These are phyloP conservation scores for Cheilosia scutellata DNA, from an alignment of 2,888 invertebrate genomes.

Conservation along the genomic window DNA sequence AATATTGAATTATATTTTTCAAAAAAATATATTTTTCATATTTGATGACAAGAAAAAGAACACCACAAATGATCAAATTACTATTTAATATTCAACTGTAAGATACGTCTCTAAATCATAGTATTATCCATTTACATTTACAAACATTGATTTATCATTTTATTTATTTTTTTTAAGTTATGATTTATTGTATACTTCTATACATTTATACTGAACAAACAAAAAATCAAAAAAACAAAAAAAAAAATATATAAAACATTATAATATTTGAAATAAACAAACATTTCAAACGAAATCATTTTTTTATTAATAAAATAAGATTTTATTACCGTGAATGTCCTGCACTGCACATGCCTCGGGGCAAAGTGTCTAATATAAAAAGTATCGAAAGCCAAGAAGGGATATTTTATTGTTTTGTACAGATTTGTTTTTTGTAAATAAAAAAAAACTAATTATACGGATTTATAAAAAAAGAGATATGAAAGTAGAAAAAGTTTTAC, in stretches of 20 bases:
- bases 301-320: slow-evolving; percentile 46
- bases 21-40: slow-evolving; percentile 71
- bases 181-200: slow-evolving; percentile 52
- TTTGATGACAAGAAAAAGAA: slow-evolving; percentile 44
- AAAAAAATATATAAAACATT: neutral
- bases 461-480: slow-evolving; percentile 11
- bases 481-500: slow-evolving; percentile 43
- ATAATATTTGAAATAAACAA: neutral
- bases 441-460: neutral
- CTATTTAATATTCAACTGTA: slow-evolving; percentile 50
- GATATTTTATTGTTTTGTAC: slow-evolving; percentile 39
- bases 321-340: slow-evolving; percentile 14
- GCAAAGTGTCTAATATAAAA: slow-evolving; percentile 3
- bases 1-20: slow-evolving; percentile 43
- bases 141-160: slow-evolving; percentile 17
- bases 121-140: slow-evolving; percentile 56
- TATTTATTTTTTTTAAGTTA: slow-evolving; percentile 26
- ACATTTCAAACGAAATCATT: slow-evolving; percentile 37
- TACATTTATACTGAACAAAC: slow-evolving; percentile 56
- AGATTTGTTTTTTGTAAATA: slow-evolving; percentile 43
- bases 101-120: slow-evolving; percentile 58
- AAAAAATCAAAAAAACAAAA: slow-evolving; percentile 6
- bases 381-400: slow-evolving; percentile 8
- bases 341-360: slow-evolving; percentile 5
- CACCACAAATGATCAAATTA: slow-evolving; percentile 35